Evolutionary conservation across 35 echinoderm and acorn worm species (phyloP).

Genomic region (Apostichopus californicus): DNA sequence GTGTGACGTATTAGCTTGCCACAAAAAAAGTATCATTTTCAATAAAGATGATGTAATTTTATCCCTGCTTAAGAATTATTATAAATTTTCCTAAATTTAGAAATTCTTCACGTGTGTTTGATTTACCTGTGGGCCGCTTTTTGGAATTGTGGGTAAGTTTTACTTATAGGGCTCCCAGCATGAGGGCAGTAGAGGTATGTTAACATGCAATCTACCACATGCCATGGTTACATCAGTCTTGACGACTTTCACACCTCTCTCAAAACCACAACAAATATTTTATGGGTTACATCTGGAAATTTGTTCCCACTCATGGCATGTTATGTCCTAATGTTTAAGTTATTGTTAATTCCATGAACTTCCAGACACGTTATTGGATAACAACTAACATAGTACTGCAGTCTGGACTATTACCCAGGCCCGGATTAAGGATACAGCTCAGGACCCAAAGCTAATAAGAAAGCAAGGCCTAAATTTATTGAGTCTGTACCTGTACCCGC

Average conservation of each 20-base stretch:
- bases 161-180: conserved; percentile 1
- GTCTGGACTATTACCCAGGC: too few species aligned
- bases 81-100: conserved; percentile 7
- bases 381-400: too few species aligned
- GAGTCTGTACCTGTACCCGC: too few species aligned
- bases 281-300: conserved; percentile 8
- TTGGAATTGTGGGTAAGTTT: neutral
- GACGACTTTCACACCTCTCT: conserved; percentile 7
- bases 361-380: too few species aligned
- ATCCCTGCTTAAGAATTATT: neutral
- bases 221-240: neutral
- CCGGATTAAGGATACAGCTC: too few species aligned
- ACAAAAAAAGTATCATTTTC: neutral
- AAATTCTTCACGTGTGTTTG: conserved; percentile 24
- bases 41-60: neutral
- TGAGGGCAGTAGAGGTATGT: neutral
- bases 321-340: too few species aligned
- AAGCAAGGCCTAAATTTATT: too few species aligned
- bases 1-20: neutral
- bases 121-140: neutral
- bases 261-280: conserved; percentile 16
- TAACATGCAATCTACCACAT: neutral
- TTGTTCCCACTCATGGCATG: too few species aligned
- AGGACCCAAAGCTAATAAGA: too few species aligned
- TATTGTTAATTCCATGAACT: too few species aligned